Conservation (phyloP, 2,888 invertebrate species). For the Macropis europaea region DNA sequence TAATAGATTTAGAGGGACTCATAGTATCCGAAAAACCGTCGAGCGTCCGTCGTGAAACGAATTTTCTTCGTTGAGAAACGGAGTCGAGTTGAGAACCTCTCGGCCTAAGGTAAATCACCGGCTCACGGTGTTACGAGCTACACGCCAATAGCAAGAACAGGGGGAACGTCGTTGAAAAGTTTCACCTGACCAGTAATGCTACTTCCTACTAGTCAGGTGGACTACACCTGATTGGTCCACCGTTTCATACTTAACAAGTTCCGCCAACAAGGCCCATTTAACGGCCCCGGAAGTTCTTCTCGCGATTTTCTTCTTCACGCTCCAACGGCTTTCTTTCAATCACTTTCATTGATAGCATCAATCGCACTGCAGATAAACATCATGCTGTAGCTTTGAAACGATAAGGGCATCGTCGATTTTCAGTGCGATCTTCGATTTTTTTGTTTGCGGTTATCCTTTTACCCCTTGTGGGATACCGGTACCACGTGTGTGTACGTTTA, state of each 20-base stretch:
- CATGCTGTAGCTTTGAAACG: no score
- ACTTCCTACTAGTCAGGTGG: constrained; percentile 53
- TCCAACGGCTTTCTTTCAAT: no score
- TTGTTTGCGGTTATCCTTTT: no score
- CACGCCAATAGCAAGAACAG: constrained; percentile 26
- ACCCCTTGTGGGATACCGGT: no score
- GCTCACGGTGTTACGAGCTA: constrained; percentile 27
- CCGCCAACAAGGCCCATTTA: constrained; percentile 4
- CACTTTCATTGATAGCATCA: no score
- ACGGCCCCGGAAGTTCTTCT: background rate
- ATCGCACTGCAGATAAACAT: no score
- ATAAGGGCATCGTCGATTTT: no score
- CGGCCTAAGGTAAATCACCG: constrained; percentile 34
- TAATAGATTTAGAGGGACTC: constrained; percentile 50
- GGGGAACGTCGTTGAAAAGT: constrained; percentile 31
- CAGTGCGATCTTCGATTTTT: no score
- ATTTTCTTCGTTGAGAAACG: background rate
- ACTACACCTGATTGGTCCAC: constrained; percentile 16
- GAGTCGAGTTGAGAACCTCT: constrained; percentile 24
- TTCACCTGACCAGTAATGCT: constrained; percentile 50
- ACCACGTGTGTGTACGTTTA: no score
- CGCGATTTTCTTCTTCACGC: no score
- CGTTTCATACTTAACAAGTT: constrained; percentile 19
- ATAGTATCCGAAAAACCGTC: constrained; percentile 14
- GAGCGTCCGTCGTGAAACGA: no score